These are phyloP conservation scores for Xanthia togata DNA, from an alignment of 2,888 invertebrate genomes.

Conservation along the genomic window DNA sequence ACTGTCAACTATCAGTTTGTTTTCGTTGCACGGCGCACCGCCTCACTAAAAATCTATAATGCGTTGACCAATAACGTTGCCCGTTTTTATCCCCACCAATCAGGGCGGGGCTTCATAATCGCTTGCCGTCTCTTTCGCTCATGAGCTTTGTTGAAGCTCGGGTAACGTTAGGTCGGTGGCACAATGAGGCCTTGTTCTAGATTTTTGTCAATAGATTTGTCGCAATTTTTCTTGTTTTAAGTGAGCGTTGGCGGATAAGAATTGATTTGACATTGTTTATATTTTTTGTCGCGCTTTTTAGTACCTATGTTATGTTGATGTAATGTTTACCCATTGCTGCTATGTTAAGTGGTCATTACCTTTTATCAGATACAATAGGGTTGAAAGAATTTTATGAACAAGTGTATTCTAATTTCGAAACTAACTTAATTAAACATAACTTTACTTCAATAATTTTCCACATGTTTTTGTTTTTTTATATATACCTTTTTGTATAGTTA, in stretches of 20 bases:
- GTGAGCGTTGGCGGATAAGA: slow-evolving; percentile 56
- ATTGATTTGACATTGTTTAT: slow-evolving; percentile 59
- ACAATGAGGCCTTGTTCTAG: slow-evolving; percentile 69
- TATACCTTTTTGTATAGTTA: not conserved
- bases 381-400: not conserved
- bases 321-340: slow-evolving; percentile 8
- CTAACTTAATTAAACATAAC: not conserved
- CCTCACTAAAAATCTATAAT: slow-evolving; percentile 88
- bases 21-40: slow-evolving; percentile 74
- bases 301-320: not conserved
- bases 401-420: not conserved
- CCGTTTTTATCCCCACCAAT: slow-evolving; percentile 82
- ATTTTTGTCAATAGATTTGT: slow-evolving; percentile 51
- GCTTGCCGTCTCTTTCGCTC: slow-evolving; percentile 83
- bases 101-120: slow-evolving; percentile 83
- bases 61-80: slow-evolving; percentile 83
- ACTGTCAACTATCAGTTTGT: slow-evolving; percentile 82
- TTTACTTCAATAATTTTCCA: not conserved
- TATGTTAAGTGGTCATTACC: slow-evolving; percentile 11
- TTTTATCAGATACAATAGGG: not conserved
- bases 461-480: not conserved
- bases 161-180: slow-evolving; percentile 70
- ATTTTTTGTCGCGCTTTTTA: slow-evolving; percentile 27
- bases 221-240: slow-evolving; percentile 51
- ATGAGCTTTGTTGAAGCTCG: slow-evolving; percentile 80